These are phyloP conservation scores for Campylorhamphus procurvoides DNA, from an alignment of 2,113 vertebrate species.

Conservation along the genomic window DNA sequence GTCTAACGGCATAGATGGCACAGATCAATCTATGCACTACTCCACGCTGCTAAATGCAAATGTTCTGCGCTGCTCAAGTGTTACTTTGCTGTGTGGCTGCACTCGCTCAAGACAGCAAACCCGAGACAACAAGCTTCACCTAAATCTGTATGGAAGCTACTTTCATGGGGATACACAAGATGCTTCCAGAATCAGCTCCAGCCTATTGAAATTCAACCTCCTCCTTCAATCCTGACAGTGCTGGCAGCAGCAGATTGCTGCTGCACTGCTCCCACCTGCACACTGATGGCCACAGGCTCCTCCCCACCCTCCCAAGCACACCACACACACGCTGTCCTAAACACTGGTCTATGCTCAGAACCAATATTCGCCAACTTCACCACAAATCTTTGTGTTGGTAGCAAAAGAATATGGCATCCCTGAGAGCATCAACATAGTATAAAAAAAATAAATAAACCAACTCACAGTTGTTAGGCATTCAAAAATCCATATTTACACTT, in stretches of 20 bases:
- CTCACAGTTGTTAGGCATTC: not conserved
- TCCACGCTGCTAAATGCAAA: not conserved
- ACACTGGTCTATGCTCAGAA: not conserved
- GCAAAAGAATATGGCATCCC: not conserved
- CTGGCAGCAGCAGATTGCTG: not conserved
- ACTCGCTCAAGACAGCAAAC: not conserved
- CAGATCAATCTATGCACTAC: not conserved
- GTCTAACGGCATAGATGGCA: not conserved
- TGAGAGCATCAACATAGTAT: not conserved
- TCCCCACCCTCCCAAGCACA: not conserved
- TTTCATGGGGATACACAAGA: not conserved
- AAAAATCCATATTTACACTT: not conserved
- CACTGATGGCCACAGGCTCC: accelerated
- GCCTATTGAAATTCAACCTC: not conserved
- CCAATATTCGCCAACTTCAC: not conserved
- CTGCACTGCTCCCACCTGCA: not conserved
- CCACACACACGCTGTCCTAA: not conserved
- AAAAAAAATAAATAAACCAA: not conserved
- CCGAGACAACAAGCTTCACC: not conserved
- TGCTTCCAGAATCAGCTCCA: not conserved
- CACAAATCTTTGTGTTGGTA: accelerated
- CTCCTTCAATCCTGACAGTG: not conserved
- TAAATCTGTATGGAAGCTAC: not conserved
- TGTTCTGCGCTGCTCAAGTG: not conserved
- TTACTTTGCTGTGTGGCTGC: not conserved